Percentiles rank a stretch among this genome's conserved stretches.
phyloP scores from a whole-genome alignment of 92 coral and sea anemone species.

The Porites cylindrica region DNA sequence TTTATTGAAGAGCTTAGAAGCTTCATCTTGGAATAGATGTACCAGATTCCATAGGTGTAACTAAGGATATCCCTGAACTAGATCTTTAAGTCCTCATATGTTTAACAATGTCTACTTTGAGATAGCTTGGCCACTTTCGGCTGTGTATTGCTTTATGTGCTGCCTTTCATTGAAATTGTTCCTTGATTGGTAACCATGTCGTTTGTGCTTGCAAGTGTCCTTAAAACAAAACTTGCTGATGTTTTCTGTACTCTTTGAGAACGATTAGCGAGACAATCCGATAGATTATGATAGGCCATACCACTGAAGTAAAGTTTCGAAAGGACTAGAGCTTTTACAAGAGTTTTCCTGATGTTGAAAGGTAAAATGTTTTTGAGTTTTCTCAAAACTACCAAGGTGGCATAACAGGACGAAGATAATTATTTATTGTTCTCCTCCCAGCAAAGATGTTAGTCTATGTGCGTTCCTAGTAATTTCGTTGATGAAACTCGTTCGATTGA shows the following conservation, averaged over 20 bases:
- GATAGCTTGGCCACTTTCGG: no score
- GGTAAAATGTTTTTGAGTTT: neutral
- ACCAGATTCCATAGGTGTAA: neutral
- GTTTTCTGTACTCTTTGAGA: neutral
- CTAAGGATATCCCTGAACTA: neutral
- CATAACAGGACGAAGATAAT: constrained; percentile 32
- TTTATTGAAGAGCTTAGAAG: no score
- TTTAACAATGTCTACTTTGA: neutral
- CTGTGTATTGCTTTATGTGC: no score
- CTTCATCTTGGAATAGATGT: no score
- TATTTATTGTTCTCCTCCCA: constrained; percentile 27
- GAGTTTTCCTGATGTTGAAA: neutral
- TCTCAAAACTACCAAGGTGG: constrained; percentile 8
- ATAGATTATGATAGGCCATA: constrained; percentile 14
- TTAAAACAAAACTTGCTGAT: constrained; percentile 52
- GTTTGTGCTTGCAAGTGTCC: constrained; percentile 31
- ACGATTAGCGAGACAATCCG: neutral
- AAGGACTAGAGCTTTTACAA: constrained; percentile 49
- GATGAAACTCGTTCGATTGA: constrained; percentile 3
- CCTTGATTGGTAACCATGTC: constrained; percentile 37
- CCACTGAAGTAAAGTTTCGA: neutral
- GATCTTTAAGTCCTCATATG: no score
- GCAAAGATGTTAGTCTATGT: constrained; percentile 2
- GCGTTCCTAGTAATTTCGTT: constrained; percentile 11
- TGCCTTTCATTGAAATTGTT: no score